Evolutionary conservation across 2,888 invertebrate species (phyloP), one percentile per base, ranked within the genome.

Genomic region (Aspidiotus rigidus): DNA sequence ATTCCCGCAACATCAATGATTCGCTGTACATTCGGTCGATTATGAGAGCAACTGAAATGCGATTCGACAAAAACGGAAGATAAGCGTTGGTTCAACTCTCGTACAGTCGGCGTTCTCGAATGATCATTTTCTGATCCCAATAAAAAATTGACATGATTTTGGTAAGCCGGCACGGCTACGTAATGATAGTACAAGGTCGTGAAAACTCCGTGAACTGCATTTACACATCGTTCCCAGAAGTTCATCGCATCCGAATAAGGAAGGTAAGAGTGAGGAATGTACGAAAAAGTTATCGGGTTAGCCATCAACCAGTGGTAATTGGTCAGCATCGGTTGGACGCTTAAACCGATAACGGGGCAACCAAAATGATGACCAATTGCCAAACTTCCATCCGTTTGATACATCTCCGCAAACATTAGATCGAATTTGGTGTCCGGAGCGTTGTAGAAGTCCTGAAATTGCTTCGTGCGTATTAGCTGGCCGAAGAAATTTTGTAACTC

Each of bases 241-340:
- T 59, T 67, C 67, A 67, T 67, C 16, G 7, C 16, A 67, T 67
- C 67, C 6, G 67, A 42, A 39, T 28, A 67, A 6, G 67, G 67
- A 13, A 67, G 40, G 54, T 61, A 61, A 10, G 60, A 16, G 53
- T 67, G 53, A 7, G 67, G 67, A 54, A 67, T 41, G 39, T 60
- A 49, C 28, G 67, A 67, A 41, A 60, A 67, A 7, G 59, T 61
- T 17, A 15, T 28, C 9, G 67, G 67, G 49, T 61, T 67, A 6
- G 15, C 54, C 49, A 16, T 9, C 9, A 67, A 15, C 61, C 61
- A 61, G 42, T 60, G 15, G 40, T 61, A 67, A 40, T 17, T 28
- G 3, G 67, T 41, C 40, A 40, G 40, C 53, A 61, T 13, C 39
- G 61, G 61, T 40, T 61, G 61, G 15, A 61, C 53, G 49, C 61